Evolutionary conservation across 2,888 invertebrate species (phyloP).

Genomic region (Nycteola revayana): DNA sequence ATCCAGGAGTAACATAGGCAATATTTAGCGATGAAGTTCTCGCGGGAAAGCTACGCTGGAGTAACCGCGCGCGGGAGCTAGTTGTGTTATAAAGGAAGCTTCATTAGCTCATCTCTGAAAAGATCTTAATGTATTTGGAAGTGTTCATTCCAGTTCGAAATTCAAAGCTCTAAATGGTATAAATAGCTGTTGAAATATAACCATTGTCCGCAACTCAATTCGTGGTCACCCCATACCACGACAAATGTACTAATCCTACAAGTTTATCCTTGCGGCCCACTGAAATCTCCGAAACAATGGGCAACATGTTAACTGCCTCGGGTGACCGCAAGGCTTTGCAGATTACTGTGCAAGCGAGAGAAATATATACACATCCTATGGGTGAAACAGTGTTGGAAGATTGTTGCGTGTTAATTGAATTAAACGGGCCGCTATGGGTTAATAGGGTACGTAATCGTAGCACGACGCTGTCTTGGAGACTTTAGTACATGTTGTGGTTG

Average conservation of each 20-base stretch:
- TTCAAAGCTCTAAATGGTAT: too few relatives aligned
- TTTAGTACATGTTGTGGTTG: slow-evolving; percentile 30
- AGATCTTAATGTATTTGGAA: too few relatives aligned
- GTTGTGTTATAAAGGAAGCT: too few relatives aligned
- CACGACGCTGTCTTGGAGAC: slow-evolving; percentile 36
- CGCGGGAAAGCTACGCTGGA: too few relatives aligned
- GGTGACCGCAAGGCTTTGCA: slow-evolving; percentile 53
- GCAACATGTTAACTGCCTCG: slow-evolving; percentile 63
- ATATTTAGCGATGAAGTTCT: too few relatives aligned
- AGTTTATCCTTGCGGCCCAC: slow-evolving; percentile 46
- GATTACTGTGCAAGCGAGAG: slow-evolving; percentile 36
- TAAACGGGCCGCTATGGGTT: slow-evolving; percentile 44
- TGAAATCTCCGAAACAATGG: slow-evolving; percentile 59
- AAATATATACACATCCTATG: slow-evolving; percentile 1
- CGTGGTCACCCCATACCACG: slow-evolving; percentile 28
- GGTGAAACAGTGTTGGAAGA: slow-evolving; percentile 21
- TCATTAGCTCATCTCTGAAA: too few relatives aligned
- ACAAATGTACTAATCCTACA: slow-evolving; percentile 49
- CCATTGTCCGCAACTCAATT: too few relatives aligned
- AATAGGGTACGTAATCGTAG: slow-evolving; percentile 43
- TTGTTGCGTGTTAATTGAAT: slow-evolving; percentile 45
- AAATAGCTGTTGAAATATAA: too few relatives aligned
- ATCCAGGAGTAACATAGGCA: too few relatives aligned
- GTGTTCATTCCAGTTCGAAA: too few relatives aligned
- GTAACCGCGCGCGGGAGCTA: too few relatives aligned